Percentiles rank a stretch among this genome's conserved stretches.
These are phyloP conservation scores for Paratilapia polleni DNA, from an alignment of 2,113 vertebrate species.

Conservation along the genomic window DNA sequence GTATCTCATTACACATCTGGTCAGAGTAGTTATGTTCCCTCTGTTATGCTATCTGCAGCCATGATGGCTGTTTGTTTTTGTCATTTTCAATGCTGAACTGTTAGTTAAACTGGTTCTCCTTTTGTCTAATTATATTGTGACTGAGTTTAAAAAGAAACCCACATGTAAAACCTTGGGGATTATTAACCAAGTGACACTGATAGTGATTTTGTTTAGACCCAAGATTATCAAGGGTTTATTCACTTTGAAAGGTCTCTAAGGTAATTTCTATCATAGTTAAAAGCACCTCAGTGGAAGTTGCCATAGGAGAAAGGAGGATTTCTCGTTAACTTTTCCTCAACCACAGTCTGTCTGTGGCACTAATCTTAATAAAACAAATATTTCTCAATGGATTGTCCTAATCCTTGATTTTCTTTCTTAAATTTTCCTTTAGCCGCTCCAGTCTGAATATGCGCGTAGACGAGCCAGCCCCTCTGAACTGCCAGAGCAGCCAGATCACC, in stretches of 20 bases:
- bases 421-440: slow-evolving; percentile 87
- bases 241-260: not conserved
- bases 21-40: not conserved
- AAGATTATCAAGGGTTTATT: not conserved
- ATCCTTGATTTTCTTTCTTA: not conserved
- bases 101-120: not conserved
- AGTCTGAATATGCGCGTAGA: slow-evolving; percentile 97
- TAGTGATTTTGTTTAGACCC: not conserved
- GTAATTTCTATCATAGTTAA: not conserved
- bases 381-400: slow-evolving; percentile 9
- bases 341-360: not conserved
- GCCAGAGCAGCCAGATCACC: slow-evolving; percentile 94
- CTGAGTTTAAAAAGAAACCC: no score
- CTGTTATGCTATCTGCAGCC: not conserved
- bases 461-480: slow-evolving; percentile 90
- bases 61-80: not conserved
- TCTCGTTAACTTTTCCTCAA: not conserved
- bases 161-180: not conserved
- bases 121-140: not conserved
- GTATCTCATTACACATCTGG: not conserved
- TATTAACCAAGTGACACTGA: not conserved
- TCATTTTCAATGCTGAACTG: not conserved
- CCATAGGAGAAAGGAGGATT: not conserved
- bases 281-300: not conserved
- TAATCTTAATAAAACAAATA: not conserved